Base-by-base conservation (phyloP, 2,113 vertebrate species). In the Dipodomys ordii region DNA sequence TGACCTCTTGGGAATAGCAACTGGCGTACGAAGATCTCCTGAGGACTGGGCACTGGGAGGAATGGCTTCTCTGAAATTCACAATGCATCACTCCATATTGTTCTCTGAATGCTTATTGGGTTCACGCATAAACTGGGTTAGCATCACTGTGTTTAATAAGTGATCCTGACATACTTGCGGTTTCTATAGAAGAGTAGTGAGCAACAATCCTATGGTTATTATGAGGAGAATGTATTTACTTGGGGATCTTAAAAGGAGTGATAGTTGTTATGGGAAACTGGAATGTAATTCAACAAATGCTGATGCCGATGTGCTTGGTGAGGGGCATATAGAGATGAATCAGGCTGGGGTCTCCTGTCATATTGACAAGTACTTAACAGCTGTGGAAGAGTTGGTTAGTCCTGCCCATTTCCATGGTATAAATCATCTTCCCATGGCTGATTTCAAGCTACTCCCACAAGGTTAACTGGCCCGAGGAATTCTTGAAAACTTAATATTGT, bases 11-110 rank as follows among this genome's bases (percentile, higher is more conserved):
- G 88, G 64, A 88, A 8, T 13, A 77, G 46, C 81, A 80, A 2
- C 20, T 18, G 67, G 44, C 81, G 78, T 77, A 53, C 6, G 65
- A 80, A n/a, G 5, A 22, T 46, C 60, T 64, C 46, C 1, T 4
- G 25, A 67, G 60, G 72, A 32, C 25, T 27, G n/a, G 73, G 32
- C 23, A 28, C 32, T 53, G 49, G 19, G 44, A 57, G 25, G 60
- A 25, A 0, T n/a, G 35, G 53, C 68, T 83, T 53, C 71, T 74
- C 20, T 3, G 15, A 35, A 35, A 18, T 12, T 7, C 60, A 35
- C 15, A 46, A 2, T 25, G 15, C 0, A 0, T 65, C 39, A 6
- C 30, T 27, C 27, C 0, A 0, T 4, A 23, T 8, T 53, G 12
- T 44, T 72, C 46, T 83, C 53, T 88, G 20, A 68, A 28, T 12